These are phyloP conservation scores for Intellagama lesueurii DNA, from an alignment of 2,797 vertebrate genomes.

Conservation along the genomic window DNA sequence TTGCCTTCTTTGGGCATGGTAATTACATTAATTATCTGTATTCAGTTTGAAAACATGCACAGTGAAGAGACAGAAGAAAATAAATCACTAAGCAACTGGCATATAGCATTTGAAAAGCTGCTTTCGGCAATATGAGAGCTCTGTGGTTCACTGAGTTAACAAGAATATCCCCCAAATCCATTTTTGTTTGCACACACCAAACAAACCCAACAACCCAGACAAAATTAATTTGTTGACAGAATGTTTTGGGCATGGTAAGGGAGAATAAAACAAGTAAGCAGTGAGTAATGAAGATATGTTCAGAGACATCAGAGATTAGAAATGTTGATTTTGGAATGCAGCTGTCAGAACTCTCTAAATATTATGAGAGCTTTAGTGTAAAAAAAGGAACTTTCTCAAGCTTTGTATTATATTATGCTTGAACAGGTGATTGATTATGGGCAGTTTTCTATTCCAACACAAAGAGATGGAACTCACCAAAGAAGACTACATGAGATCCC, in stretches of 20 bases:
- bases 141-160: conserved; percentile 28
- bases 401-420: not conserved
- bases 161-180: conserved; percentile 3
- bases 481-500: not conserved
- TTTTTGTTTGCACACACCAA: not conserved
- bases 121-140: conserved; percentile 19
- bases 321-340: no score
- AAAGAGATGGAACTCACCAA: not conserved
- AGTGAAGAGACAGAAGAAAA: not conserved
- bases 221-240: not conserved
- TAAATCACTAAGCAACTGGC: not conserved
- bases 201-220: not conserved
- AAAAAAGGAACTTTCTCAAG: not conserved
- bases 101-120: not conserved
- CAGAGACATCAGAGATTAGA: not conserved
- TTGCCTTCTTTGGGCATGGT: not conserved
- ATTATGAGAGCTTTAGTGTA: no score
- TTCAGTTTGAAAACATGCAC: not conserved
- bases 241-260: not conserved
- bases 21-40: not conserved
- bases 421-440: not conserved
- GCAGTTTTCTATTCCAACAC: not conserved
- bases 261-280: not conserved
- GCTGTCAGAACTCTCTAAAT: no score
- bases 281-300: not conserved